These are phyloP conservation scores for Sigmodon hispidus DNA, from an alignment of 2,113 vertebrate species.

Conservation along the genomic window DNA sequence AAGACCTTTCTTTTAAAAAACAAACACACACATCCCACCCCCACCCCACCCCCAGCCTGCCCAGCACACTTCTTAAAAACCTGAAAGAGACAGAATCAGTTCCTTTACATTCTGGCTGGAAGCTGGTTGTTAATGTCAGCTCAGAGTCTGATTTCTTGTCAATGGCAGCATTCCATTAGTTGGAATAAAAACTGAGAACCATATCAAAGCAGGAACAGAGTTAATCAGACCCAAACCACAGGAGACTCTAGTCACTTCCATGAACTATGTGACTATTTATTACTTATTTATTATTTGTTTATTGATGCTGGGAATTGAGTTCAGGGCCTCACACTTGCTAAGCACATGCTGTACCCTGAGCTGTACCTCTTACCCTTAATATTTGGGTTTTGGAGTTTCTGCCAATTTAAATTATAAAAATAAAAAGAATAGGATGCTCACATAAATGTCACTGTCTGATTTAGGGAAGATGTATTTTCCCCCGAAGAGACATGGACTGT, in stretches of 20 bases:
- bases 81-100: neutral
- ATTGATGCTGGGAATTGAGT: neutral
- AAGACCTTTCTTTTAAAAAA: neutral
- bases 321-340: neutral
- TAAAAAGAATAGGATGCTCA: neutral
- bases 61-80: neutral
- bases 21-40: neutral
- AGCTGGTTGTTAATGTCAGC: neutral
- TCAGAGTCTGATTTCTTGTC: constrained; percentile 4
- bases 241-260: neutral
- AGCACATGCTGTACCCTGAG: neutral
- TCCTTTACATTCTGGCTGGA: constrained; percentile 6
- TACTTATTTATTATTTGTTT: neutral
- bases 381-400: constrained; percentile 49
- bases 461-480: neutral
- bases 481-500: neutral
- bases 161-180: constrained; percentile 1
- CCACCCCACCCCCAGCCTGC: neutral
- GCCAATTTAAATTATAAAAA: constrained; percentile 4
- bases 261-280: neutral
- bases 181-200: constrained; percentile 47
- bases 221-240: neutral
- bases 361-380: neutral
- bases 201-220: constrained; percentile 29
- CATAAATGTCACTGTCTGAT: neutral